Conservation (phyloP, 2,797 vertebrate genomes). For the Agapornis canus region DNA sequence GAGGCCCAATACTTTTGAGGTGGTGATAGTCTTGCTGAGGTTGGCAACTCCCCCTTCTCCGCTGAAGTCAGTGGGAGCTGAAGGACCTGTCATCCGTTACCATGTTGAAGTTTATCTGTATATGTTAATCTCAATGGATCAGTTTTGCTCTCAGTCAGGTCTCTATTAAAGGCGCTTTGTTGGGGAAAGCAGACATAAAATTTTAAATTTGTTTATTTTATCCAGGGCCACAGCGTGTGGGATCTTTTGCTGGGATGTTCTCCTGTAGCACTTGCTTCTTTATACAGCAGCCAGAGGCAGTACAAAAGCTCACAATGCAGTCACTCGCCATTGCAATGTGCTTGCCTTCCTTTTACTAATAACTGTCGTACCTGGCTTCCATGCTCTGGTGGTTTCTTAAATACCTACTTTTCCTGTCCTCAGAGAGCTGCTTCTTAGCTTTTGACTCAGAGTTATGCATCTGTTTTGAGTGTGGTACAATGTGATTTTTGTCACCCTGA, state of each 20-base stretch:
- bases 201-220: background rate
- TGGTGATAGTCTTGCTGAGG: background rate
- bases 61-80: background rate
- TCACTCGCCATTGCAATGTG: background rate
- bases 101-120: background rate
- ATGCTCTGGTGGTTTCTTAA: background rate
- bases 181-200: background rate
- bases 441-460: background rate
- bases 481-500: background rate
- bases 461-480: background rate
- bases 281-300: background rate
- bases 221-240: background rate
- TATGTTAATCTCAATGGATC: background rate
- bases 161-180: background rate
- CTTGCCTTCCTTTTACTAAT: background rate
- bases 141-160: background rate
- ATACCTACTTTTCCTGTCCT: conserved; percentile 2
- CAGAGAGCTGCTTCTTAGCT: background rate
- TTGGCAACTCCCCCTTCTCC: background rate
- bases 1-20: background rate
- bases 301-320: background rate
- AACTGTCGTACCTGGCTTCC: background rate
- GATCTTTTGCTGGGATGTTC: background rate
- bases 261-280: background rate
- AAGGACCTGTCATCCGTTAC: background rate